Evolutionary conservation across 1,140 invertebrate genomes (phyloP).

Genomic region (Venturia canescens): DNA sequence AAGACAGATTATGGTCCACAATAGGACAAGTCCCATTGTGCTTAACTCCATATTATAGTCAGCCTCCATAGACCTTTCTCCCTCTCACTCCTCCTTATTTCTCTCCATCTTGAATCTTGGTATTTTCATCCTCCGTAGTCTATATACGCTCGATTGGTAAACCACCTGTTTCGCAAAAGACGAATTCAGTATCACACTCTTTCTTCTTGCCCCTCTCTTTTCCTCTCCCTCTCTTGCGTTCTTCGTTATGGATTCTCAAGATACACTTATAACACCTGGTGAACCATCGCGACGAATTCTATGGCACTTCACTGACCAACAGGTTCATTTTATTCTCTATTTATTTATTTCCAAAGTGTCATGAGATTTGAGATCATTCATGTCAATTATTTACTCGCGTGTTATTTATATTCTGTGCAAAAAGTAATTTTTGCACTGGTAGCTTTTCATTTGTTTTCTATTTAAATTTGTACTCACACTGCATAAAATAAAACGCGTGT

Average conservation of each 20-base stretch:
- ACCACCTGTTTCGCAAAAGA: constrained; percentile 69
- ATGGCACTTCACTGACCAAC: too few relatives aligned
- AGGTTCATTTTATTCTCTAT: too few relatives aligned
- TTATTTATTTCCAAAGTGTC: too few relatives aligned
- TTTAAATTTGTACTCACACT: too few relatives aligned
- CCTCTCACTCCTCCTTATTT: not conserved
- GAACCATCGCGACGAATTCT: not conserved
- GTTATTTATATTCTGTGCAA: too few relatives aligned
- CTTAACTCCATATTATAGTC: constrained; percentile 26
- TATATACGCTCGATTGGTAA: constrained; percentile 41
- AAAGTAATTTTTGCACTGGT: too few relatives aligned
- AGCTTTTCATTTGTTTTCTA: too few relatives aligned
- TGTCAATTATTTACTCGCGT: too few relatives aligned
- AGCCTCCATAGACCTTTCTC: constrained; percentile 10
- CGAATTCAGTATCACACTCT: constrained; percentile 22
- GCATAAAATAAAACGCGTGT: too few relatives aligned
- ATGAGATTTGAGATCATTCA: too few relatives aligned
- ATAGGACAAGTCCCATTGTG: constrained; percentile 64
- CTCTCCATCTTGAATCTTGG: not conserved
- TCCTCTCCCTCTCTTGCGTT: not conserved
- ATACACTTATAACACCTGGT: not conserved
- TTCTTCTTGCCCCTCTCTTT: not conserved
- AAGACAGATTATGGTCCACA: constrained; percentile 66
- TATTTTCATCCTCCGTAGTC: not conserved
- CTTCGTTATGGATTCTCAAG: not conserved